Conservation (phyloP, 2,797 vertebrate species). For the Sebastes wilsoni region DNA sequence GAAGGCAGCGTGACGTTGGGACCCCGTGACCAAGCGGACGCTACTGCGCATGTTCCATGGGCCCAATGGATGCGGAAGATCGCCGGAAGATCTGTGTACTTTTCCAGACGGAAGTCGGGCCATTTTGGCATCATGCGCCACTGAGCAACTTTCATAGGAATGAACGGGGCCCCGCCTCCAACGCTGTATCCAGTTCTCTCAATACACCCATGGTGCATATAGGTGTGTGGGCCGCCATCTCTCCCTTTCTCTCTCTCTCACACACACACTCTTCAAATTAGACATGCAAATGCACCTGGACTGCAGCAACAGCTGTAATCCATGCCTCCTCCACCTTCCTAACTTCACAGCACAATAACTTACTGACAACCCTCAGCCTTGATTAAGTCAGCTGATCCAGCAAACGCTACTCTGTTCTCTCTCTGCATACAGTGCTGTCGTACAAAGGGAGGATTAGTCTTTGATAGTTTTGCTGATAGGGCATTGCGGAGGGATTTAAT, state of each 20-base stretch:
- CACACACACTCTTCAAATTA: neutral
- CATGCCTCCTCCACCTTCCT: slow-evolving; percentile 2
- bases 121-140: too few species aligned
- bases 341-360: slow-evolving; percentile 36
- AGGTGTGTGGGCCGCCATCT: neutral
- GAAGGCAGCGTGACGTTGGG: too few species aligned
- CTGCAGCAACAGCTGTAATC: slow-evolving; percentile 18
- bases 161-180: too few species aligned
- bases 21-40: too few species aligned
- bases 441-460: slow-evolving; percentile 76
- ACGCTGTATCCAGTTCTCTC: too few species aligned
- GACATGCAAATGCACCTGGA: slow-evolving; percentile 14
- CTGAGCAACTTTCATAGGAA: too few species aligned
- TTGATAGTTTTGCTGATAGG: slow-evolving; percentile 81
- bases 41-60: too few species aligned
- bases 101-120: too few species aligned
- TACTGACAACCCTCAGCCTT: slow-evolving; percentile 39
- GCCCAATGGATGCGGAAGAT: too few species aligned
- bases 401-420: slow-evolving; percentile 17
- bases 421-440: slow-evolving; percentile 26
- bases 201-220: too few species aligned
- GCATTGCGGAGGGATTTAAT: slow-evolving; percentile 77
- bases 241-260: neutral
- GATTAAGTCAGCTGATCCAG: slow-evolving; percentile 53
- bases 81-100: too few species aligned